Base-by-base conservation (phyloP, 2,113 vertebrate genomes). In the Pachycephala philippinensis region DNA sequence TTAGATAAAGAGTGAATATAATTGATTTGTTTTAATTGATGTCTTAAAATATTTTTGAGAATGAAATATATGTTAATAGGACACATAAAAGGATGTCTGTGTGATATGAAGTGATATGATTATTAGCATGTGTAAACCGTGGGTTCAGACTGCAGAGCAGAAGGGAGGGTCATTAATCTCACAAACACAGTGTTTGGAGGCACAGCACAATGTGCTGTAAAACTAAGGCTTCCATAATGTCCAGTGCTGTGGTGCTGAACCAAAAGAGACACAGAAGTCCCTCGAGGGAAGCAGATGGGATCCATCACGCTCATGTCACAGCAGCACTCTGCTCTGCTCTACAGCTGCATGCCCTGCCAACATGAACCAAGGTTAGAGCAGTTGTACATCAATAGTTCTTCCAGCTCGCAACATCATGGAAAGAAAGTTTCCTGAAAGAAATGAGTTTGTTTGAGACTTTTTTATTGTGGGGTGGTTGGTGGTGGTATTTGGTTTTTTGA, bases 251-350 rank as follows among this genome's bases (percentile, higher is more conserved):
- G 37, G 0, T 57, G 14, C 19, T 78, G 61, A 39, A 33, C 9
- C n/a, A 24, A 22, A 13, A 61, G 20, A 47, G 59, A 52, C 30
- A 7, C 7, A 33, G 1, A 50, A 84, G 30, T 21, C 23, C 31
- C 50, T 37, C 0, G 6, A 37, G 54, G 24, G 44, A 31, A 50
- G 74, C 23, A 52, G 52, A 23, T 23, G 33, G 42, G 70, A 75
- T 7, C 23, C 0, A 0, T 13, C 3, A 6, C 4, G 18, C 28
- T 45, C 42, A 30, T 1, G 2, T 22, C 5, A 4, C 33, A 30
- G 50, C n/a, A 49, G 16, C n/a, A 19, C 6, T 22, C 27, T 20
- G 33, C 57, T 60, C 33, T 64, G 44, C 37, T 8, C 19, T 33
- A 17, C 33, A n/a, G 37, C 45, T 47, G 13, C 31, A 3, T 7